Evolutionary conservation across 2,113 vertebrate species (phyloP).

Genomic region (Elachura formosa): DNA sequence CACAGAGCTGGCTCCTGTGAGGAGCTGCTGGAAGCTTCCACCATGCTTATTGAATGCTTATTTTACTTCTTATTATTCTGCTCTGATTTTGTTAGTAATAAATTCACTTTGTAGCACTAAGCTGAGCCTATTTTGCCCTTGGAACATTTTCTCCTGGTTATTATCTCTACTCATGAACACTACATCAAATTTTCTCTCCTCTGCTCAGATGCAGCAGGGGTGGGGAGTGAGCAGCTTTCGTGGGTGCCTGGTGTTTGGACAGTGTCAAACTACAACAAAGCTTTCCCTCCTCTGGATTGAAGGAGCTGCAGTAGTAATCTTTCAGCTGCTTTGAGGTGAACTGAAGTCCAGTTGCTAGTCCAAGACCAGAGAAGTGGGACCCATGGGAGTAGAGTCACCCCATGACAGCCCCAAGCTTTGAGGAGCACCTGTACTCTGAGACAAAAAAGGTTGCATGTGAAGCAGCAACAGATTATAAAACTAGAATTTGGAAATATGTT

Average conservation of each 20-base stretch:
- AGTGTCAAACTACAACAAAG: background rate
- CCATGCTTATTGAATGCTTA: background rate
- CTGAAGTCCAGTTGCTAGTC: background rate
- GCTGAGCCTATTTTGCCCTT: background rate
- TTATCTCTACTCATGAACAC: background rate
- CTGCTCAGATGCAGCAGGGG: background rate
- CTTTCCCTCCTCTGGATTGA: background rate
- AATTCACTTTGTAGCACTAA: background rate
- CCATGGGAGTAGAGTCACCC: background rate
- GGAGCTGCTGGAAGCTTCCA: background rate
- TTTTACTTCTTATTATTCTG: background rate
- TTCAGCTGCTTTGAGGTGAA: background rate
- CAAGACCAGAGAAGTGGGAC: background rate
- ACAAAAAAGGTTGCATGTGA: background rate
- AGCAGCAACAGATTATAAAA: background rate
- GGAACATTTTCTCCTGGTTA: background rate
- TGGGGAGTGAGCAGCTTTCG: rapidly evolving
- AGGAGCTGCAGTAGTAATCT: background rate
- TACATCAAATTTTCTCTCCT: background rate
- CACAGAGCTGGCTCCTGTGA: background rate
- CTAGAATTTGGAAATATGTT: background rate
- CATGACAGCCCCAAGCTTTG: background rate
- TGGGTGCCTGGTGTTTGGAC: background rate
- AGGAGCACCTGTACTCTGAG: background rate
- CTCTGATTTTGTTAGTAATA: background rate